Evolutionary conservation across 2,888 invertebrate genomes (phyloP).

Genomic region (Conomelus anceps): DNA sequence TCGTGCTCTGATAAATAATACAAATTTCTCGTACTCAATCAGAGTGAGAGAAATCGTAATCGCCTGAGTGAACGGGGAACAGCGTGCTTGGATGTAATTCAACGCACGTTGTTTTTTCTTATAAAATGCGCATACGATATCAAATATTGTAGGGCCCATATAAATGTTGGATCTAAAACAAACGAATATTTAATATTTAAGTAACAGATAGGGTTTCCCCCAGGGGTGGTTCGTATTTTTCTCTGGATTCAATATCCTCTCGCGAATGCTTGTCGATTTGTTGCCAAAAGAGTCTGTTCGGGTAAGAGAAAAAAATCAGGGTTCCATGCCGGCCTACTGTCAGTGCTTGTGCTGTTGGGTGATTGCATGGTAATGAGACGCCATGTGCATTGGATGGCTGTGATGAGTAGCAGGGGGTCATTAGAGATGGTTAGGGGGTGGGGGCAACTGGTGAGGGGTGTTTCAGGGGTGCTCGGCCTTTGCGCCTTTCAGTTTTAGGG

Average conservation of each 20-base stretch:
- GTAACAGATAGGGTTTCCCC: background rate
- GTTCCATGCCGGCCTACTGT: background rate
- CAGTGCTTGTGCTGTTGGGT: background rate
- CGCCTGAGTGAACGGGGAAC: background rate
- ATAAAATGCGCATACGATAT: background rate
- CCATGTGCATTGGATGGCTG: slow-evolving; percentile 6
- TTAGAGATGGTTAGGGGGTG: background rate
- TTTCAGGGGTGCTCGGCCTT: too few relatives aligned
- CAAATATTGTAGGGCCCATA: background rate
- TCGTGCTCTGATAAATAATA: background rate
- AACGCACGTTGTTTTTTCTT: background rate
- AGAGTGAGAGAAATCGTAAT: background rate
- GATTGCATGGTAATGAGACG: slow-evolving; percentile 12
- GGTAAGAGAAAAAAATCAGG: background rate
- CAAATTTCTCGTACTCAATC: background rate
- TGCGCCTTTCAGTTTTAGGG: too few relatives aligned
- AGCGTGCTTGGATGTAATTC: background rate
- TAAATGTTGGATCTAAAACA: background rate
- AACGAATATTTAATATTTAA: background rate
- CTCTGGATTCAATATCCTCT: background rate
- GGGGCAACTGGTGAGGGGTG: background rate
- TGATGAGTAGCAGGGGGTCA: slow-evolving; percentile 13
- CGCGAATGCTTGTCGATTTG: background rate
- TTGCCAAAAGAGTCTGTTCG: background rate
- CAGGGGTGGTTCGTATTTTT: background rate